Base-by-base conservation (phyloP, 2,797 vertebrate genomes). In the Peromyscus aztecus region DNA sequence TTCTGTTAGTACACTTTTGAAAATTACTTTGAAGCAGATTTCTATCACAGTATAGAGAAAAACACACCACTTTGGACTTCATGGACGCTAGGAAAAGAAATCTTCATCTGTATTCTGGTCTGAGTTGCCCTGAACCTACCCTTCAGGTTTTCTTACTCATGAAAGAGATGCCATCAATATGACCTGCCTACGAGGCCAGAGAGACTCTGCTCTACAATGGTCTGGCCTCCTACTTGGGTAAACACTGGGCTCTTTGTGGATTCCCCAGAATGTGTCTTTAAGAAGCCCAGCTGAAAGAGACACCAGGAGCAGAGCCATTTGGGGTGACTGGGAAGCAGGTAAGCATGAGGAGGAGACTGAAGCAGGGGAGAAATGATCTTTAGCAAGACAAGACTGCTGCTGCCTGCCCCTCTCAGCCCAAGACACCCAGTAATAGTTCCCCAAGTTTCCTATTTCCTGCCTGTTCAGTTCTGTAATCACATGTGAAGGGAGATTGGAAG, bases 311-410 rank as follows among this genome's bases (percentile, higher is more conserved):
- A 88, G 86, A 71, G 84, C 46, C 88, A 92, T 95, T 61, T 84
- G 69, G 61, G 31, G 59, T 85, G 88, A 81, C 49, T 96, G 78
- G 86, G 77, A 69, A 94, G 77, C 43, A 84, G 84, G 81, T 16
- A 52, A 88, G 40, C 55, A 0, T 14, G 29, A 97, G 90, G 80
- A 89, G 40, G 82, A 88, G 73, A 94, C 63, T 37, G 13, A 55
- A 92, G 90, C 78, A 76, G 90, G 93, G 88, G 92, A 94, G 90
- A 96, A 90, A 97, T 49, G 61, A 90, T 93, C 93, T 96, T 69
- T 65, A 89, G 82, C 69, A 65, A 71, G 43, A 94, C 49, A n/a
- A 94, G 85, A 78, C 90, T 90, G 67, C 46, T 80, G 17, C 85
- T 94, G 71, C 76, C 81, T 89, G 80, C 55, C 52, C 77, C 29